Evolutionary conservation across 2,113 vertebrate species (phyloP), one percentile per base, ranked within the genome.

Genomic region (Tupaia tana): DNA sequence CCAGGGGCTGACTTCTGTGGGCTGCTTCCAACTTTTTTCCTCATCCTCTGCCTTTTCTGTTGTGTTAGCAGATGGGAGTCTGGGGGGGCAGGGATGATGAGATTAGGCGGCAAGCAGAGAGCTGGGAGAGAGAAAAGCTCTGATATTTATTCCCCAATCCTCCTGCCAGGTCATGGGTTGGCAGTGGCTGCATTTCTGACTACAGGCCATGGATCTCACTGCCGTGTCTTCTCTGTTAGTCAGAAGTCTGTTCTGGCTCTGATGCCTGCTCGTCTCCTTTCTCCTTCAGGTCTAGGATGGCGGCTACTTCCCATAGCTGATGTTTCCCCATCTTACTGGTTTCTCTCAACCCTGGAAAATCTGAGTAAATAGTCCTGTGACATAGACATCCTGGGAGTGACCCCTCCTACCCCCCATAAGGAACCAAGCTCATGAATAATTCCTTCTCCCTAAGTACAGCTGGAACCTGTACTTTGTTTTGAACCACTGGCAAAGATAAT

Each of bases 81-180:
- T 43, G 43, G 6, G 43, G 43, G 43, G 43, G 43, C 43, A 43
- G 43, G 43, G 43, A 43, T 43, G 43, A 43, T 43, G 43, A 43
- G 10, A 27, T 43, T 70, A 86, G 56, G 7, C 15, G 25, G 43
- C 56, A 18, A 9, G 66, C 7, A 52, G 56, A 84, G 61, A 88
- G 29, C 4, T 43, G 12, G 20, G 27, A 85, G 73, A 27, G 43
- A 92, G 71, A 27, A 16, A n/a, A 25, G 1, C 13, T 84, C 12
- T 84, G 82, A 3, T 10, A 9, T 52, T 43, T 43, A 29, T 0
- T 1, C 9, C 24, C 14, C 0, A 4, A 0, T 11, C 3, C 8
- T 19, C 31, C 61, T 70, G 12, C 10, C 15, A 4, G 6, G 10
- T 2, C 6, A 15, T 3, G 7, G 14, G 22, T 3, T 43, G n/a